These are phyloP conservation scores for Zeugodacus cucurbitae DNA, from an alignment of 1,140 invertebrate genomes.

Conservation along the genomic window DNA sequence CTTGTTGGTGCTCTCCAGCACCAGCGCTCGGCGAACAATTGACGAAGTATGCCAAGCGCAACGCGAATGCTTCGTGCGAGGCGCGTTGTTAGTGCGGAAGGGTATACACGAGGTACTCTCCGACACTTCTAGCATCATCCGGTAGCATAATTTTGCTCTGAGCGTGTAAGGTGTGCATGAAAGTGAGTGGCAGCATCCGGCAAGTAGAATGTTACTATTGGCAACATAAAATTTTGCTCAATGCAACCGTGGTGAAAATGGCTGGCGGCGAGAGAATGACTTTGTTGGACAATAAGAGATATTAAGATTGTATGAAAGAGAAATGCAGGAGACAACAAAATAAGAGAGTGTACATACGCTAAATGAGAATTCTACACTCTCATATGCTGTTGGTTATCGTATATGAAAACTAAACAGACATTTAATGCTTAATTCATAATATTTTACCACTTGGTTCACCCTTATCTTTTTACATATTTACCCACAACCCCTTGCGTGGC, in stretches of 20 bases:
- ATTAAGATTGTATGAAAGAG: not conserved
- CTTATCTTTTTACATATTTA: no score
- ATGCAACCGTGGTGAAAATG: not conserved
- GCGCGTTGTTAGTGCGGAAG: not conserved
- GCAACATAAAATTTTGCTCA: not conserved
- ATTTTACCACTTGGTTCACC: not conserved
- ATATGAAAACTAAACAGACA: not conserved
- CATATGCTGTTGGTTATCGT: no score
- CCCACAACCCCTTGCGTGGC: no score
- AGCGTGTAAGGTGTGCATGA: not conserved
- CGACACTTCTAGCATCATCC: not conserved
- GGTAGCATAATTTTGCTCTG: not conserved
- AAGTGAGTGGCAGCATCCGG: not conserved
- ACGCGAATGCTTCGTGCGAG: not conserved
- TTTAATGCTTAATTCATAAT: not conserved
- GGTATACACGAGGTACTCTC: not conserved
- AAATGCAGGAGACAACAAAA: no score
- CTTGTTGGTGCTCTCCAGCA: not conserved
- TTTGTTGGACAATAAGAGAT: not conserved
- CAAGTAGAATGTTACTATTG: not conserved
- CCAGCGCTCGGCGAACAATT: not conserved
- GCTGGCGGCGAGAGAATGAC: not conserved
- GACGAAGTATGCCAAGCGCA: not conserved
- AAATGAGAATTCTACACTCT: not conserved
- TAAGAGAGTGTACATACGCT: no score